These are phyloP conservation scores for Drosophila dives DNA, from an alignment of 2,888 invertebrate genomes.

Conservation along the genomic window DNA sequence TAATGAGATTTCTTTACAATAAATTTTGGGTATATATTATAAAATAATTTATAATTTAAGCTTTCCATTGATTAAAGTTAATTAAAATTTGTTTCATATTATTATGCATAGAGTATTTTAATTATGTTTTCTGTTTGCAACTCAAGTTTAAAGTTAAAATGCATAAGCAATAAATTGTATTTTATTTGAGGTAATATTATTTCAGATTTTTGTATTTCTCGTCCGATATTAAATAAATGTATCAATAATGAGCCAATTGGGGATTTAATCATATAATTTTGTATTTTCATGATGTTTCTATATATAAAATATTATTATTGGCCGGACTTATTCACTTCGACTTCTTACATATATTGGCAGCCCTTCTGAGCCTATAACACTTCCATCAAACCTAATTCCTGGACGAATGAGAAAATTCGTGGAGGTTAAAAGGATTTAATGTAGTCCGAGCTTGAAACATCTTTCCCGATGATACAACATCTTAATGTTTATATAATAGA, in stretches of 20 bases:
- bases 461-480: not conserved
- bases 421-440: not conserved
- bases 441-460: not conserved
- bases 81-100: not conserved
- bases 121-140: not conserved
- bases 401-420: not conserved
- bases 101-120: not conserved
- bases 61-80: not conserved
- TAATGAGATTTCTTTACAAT: not conserved
- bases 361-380: not conserved
- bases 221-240: not conserved
- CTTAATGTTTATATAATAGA: not conserved
- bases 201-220: not conserved
- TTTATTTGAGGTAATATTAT: not conserved
- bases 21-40: not conserved
- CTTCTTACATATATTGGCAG: not conserved
- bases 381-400: not conserved
- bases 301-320: not conserved
- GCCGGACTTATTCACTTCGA: not conserved
- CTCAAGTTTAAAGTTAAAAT: too few species aligned
- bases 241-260: not conserved
- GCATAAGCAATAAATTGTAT: too few species aligned
- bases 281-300: not conserved
- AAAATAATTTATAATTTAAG: not conserved
- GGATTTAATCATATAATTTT: not conserved